phyloP scores from a whole-genome alignment of 2,113 vertebrate genomes.

The Halcyon malimbica region DNA sequence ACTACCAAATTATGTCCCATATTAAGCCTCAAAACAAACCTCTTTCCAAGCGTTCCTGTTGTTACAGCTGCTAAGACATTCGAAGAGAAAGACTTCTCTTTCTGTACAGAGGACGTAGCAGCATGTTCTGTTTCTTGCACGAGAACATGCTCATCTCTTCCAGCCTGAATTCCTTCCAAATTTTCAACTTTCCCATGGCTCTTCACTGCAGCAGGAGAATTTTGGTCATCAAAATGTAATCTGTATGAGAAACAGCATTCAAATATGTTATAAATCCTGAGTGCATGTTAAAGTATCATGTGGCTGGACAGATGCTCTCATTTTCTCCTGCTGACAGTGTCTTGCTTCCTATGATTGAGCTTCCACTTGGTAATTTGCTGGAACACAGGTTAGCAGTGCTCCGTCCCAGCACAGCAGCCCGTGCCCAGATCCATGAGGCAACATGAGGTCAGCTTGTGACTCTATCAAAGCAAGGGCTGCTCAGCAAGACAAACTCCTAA shows the following conservation, averaged over 20 bases:
- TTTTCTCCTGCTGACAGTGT: background rate
- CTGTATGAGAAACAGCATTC: constrained; percentile 24
- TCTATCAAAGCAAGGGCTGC: background rate
- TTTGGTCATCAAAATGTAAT: constrained; percentile 32
- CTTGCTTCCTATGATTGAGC: background rate
- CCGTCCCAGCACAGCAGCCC: background rate
- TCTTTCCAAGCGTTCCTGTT: background rate
- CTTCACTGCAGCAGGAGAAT: background rate
- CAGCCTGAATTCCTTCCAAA: background rate
- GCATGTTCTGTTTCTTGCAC: background rate
- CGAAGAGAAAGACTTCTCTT: constrained; percentile 29
- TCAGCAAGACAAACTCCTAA: background rate
- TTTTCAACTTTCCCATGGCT: background rate
- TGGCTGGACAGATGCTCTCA: background rate
- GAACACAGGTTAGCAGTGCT: background rate
- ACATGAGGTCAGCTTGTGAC: background rate
- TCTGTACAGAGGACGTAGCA: background rate
- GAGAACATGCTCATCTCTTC: background rate
- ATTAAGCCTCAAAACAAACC: constrained; percentile 52
- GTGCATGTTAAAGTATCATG: background rate
- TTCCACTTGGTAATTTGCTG: background rate
- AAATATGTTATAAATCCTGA: background rate
- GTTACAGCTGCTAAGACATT: constrained; percentile 46
- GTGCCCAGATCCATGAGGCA: background rate
- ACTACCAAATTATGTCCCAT: background rate